Conservation (phyloP, 2,797 vertebrate species). For the Acanthurus lineatus region DNA sequence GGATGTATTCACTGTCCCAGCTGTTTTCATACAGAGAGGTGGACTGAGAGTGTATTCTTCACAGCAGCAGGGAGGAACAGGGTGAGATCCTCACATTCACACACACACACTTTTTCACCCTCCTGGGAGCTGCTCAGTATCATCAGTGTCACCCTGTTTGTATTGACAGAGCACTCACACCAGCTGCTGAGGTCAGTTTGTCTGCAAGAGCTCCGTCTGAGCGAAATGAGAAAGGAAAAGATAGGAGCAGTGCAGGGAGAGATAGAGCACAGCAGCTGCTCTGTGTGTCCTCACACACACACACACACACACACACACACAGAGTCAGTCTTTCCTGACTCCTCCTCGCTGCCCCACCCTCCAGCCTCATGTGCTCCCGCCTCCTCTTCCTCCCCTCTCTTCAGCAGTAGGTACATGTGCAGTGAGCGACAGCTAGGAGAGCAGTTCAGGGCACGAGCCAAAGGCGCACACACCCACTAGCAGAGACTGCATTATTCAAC, state of each 20-base stretch:
- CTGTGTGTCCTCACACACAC: slow-evolving; percentile 5
- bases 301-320: slow-evolving; percentile 18
- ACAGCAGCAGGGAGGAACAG: slow-evolving; percentile 12
- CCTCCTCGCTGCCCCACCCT: slow-evolving; percentile 67
- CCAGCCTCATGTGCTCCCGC: slow-evolving; percentile 48
- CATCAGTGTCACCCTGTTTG: slow-evolving; percentile 43
- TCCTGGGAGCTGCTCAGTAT: slow-evolving; percentile 48
- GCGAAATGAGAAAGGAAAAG: slow-evolving; percentile 47
- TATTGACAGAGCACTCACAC: slow-evolving; percentile 61
- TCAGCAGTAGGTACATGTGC: slow-evolving; percentile 73
- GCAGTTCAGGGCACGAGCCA: slow-evolving; percentile 78
- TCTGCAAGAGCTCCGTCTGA: slow-evolving; percentile 41
- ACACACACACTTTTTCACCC: slow-evolving; percentile 21
- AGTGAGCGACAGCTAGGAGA: slow-evolving; percentile 74
- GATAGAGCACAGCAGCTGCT: slow-evolving; percentile 64
- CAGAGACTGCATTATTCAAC: slow-evolving; percentile 64
- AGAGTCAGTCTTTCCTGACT: slow-evolving; percentile 52
- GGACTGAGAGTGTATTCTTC: slow-evolving; percentile 4
- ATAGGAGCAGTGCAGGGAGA: slow-evolving; percentile 49
- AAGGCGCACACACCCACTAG: slow-evolving; percentile 76
- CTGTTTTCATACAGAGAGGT: slow-evolving; percentile 5
- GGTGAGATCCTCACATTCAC: slow-evolving; percentile 29
- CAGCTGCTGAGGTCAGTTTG: slow-evolving; percentile 51
- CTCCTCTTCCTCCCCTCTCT: slow-evolving; percentile 37
- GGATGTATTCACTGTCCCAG: neutral